Base-by-base conservation (phyloP, 2,888 invertebrate genomes). In the Holacanthella duospinosa region DNA sequence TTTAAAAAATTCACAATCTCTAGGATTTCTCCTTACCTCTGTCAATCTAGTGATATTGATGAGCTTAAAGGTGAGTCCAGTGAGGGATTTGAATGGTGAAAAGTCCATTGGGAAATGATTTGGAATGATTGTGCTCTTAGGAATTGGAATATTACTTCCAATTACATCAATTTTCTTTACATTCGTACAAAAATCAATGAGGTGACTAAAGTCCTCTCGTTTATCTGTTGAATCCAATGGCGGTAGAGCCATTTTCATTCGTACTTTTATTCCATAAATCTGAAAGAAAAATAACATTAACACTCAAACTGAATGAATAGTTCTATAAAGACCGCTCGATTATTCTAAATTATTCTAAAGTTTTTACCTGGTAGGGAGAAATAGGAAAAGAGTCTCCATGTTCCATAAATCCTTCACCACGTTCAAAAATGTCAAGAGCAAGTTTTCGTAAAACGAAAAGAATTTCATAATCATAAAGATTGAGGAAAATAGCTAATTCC, bases 391-490 rank as follows among this genome's bases (percentile, higher is more conserved):
- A 79, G 74, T 82, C 82, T 63, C 81, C 80, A 76, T 83, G 81
- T 74, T 83, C 80, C 64, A 89, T 77, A 61, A 87, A 74, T 43
- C 80, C 79, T 75, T 90, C 88, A 16, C 88, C 90, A 77, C 86
- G 86, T 66, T 84, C 81, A 77, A 84, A 89, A 74, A 91, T 84
- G 68, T 84, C 83, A 71, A 86, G 82, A 0, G 94, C 90, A 76
- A 94, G 80, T 75, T 86, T 85, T 79, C 91, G 89, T 21, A 91
- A 79, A 70, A 95, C 78, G 75, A 89, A 93, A 74, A 87, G 86
- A 71, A 93, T 87, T 77, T 95, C 95, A 78, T 93, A 95, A 73
- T 87, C 79, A 76, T 91, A 88, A 73, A 96, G 87, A 75, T 93
- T 86, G 64, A 96, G 80, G 79, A 96, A 96, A 66, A 86, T 82